Evolutionary conservation across 2,797 vertebrate species (phyloP), one percentile per base, ranked within the genome.

Genomic region (Cossypha dichroa): DNA sequence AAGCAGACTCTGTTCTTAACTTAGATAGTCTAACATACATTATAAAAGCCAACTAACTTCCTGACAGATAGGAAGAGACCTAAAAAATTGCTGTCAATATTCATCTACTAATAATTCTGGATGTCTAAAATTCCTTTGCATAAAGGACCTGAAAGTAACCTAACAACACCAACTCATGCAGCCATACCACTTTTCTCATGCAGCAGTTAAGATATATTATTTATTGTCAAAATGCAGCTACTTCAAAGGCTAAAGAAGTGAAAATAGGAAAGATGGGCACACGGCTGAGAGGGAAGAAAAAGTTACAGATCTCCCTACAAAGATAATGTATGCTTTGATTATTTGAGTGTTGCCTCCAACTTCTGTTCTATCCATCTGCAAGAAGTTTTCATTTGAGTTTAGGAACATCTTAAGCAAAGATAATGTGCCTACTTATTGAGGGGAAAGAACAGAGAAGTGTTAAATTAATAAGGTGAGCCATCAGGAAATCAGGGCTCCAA

Each of bases 351-450:
- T 87, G 13, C 13, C 34, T 72, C 33, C 55, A 89, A 4, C 6
- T 64, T 81, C 49, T 69, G 9, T 54, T 85, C 52, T 74, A 22
- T 22, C 31, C 41, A 74, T 21, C 56, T 6, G n/a, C 36, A 56
- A 22, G 9, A 60, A 45, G 8, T 52, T 88, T 88, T 41, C 19
- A 38, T 49, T 21, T 40, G 3, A 75, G 26, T 68, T 92, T 54
- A 72, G 40, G 13, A 59, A 46, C 2, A 5, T 29, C 29, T 90
- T 63, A 52, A 91, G 22, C 26, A 62, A 45, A 90, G 40, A 36
- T 3, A 79, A 13, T 3, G 0, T 9, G 10, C 48, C 45, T 85
- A 5, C 21, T 60, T 60, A 9, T 10, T 46, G 7, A 5, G 6
- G 15, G 4, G 4, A 41, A 29, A 75, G 62, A 87, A 45, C 6